Evolutionary conservation across 1,140 invertebrate species (phyloP).

Genomic region (Papilio glaucus): DNA sequence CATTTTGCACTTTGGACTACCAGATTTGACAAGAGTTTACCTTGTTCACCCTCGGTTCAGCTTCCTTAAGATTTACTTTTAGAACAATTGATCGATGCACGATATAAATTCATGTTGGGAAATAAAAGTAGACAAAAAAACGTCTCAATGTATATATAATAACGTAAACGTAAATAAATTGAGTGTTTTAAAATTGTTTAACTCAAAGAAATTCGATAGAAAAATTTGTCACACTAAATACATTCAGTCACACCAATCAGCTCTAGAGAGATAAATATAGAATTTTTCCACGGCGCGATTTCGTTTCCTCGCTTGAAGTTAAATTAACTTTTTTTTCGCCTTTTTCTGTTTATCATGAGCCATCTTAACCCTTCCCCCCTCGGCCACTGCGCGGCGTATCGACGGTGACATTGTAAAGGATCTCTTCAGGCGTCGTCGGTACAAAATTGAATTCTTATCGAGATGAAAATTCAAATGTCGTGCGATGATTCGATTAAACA

Average conservation of each 20-base stretch:
- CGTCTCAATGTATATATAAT: too few relatives aligned
- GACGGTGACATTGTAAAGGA: conserved; percentile 70
- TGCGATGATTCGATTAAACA: conserved; percentile 55
- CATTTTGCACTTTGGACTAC: too few relatives aligned
- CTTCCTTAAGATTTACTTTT: too few relatives aligned
- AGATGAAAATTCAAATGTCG: conserved; percentile 68
- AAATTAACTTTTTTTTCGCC: conserved; percentile 77
- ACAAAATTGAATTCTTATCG: conserved; percentile 81
- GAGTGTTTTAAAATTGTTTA: too few relatives aligned
- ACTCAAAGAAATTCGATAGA: too few relatives aligned
- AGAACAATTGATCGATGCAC: too few relatives aligned
- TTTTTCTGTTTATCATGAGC: conserved; percentile 73
- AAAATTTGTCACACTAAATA: neutral
- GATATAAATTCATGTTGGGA: too few relatives aligned
- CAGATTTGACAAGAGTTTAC: too few relatives aligned
- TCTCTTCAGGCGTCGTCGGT: conserved; percentile 60
- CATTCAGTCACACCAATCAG: neutral
- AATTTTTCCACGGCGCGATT: conserved; percentile 47
- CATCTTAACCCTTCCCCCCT: conserved; percentile 70
- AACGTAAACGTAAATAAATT: too few relatives aligned
- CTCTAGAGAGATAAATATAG: conserved; percentile 42
- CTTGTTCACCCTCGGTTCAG: too few relatives aligned
- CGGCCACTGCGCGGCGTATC: conserved; percentile 52
- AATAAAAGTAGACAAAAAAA: too few relatives aligned
- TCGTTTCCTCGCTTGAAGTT: conserved; percentile 67